Conservation (phyloP, 2,113 vertebrate genomes). For the Burhinus bistriatus region DNA sequence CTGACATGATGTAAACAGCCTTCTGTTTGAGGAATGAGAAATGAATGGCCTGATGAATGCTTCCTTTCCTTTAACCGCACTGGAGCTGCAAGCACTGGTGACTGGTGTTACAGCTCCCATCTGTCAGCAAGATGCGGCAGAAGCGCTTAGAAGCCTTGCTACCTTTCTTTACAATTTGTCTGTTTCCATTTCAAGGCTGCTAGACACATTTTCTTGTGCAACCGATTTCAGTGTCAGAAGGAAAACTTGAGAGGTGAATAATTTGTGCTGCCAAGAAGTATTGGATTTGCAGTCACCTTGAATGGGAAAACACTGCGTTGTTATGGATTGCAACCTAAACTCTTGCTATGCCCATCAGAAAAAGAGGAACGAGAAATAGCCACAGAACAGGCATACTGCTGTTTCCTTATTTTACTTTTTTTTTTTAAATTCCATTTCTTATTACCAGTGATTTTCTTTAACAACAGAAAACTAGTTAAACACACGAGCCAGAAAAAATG, state of each 20-base stretch:
- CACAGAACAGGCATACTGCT: neutral
- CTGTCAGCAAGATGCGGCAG: slow-evolving; percentile 11
- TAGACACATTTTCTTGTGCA: slow-evolving; percentile 18
- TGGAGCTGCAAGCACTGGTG: neutral
- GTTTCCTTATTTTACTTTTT: neutral
- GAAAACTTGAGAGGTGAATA: slow-evolving; percentile 11
- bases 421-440: neutral
- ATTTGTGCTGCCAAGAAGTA: slow-evolving; percentile 26
- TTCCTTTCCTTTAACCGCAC: slow-evolving; percentile 11
- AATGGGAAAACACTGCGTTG: neutral
- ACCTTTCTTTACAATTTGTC: slow-evolving; percentile 21
- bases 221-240: neutral
- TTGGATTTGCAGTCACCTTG: slow-evolving; percentile 35
- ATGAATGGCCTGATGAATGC: slow-evolving; percentile 30
- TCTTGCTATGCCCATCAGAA: neutral
- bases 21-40: slow-evolving; percentile 57
- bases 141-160: neutral
- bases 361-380: neutral
- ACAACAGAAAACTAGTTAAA: neutral
- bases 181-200: slow-evolving; percentile 57
- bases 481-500: neutral
- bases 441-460: neutral
- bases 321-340: neutral
- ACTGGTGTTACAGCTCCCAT: slow-evolving; percentile 25
- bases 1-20: slow-evolving; percentile 56